A percentile compares a stretch with the other conserved stretches of the same genome.
These are phyloP conservation scores for Saimiri boliviensis DNA, from an alignment of 2,113 vertebrate genomes.

Conservation along the genomic window DNA sequence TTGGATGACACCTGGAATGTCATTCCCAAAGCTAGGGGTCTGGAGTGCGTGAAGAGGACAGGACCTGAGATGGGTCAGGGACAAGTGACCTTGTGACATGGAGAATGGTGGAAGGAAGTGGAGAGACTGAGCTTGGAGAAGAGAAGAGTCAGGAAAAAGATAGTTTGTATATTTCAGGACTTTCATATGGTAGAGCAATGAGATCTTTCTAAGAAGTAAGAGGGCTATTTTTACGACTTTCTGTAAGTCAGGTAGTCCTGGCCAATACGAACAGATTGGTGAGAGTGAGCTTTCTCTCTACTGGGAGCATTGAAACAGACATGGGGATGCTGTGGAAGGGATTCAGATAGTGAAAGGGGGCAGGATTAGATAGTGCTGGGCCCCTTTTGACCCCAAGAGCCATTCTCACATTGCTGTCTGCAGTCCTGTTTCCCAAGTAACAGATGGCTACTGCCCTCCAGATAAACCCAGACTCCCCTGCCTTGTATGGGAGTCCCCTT, in stretches of 20 bases:
- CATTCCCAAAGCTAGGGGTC: not conserved
- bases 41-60: too few species aligned
- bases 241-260: not conserved
- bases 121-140: not conserved
- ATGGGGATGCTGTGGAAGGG: not conserved
- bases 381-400: not conserved
- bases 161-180: not conserved
- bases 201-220: not conserved
- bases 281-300: not conserved
- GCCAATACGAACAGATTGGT: not conserved
- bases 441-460: not conserved
- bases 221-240: constrained; percentile 30
- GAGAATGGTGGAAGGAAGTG: not conserved
- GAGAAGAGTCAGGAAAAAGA: not conserved
- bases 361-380: not conserved
- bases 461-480: not conserved
- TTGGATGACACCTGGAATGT: not conserved
- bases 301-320: not conserved
- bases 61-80: not conserved
- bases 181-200: not conserved
- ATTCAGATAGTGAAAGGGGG: not conserved
- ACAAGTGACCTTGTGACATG: not conserved
- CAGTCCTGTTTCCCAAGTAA: not conserved
- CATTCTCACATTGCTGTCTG: not conserved
- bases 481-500: not conserved